A percentile compares a stretch with the other conserved stretches of the same genome.
phyloP scores from a whole-genome alignment of 2,113 vertebrate species.

The Mola mola region DNA sequence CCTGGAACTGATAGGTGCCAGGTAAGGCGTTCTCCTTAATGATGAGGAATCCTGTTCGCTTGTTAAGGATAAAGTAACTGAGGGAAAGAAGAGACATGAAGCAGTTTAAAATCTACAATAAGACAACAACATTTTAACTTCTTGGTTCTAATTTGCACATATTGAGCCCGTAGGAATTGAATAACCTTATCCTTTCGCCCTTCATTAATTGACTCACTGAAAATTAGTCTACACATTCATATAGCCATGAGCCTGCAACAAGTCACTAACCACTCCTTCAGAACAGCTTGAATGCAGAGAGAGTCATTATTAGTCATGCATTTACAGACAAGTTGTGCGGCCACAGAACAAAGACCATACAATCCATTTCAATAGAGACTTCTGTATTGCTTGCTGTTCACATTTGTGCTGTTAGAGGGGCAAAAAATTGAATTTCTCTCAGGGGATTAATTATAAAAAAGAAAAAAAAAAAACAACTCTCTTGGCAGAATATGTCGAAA shows the following conservation, averaged over 20 bases:
- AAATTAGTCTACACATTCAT: background rate
- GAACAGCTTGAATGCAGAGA: background rate
- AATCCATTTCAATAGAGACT: background rate
- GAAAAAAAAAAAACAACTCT: too few species aligned
- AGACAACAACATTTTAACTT: background rate
- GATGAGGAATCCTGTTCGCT: constrained; percentile 87
- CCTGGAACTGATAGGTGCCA: constrained; percentile 84
- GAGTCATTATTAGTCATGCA: background rate
- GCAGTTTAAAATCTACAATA: background rate
- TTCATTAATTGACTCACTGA: background rate
- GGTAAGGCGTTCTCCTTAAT: constrained; percentile 86
- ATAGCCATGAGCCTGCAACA: background rate
- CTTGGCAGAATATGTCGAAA: background rate
- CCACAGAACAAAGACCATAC: background rate
- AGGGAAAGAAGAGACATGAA: constrained; percentile 2
- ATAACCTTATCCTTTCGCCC: background rate
- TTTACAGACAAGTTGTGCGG: background rate
- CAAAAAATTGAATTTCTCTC: background rate
- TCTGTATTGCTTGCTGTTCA: background rate
- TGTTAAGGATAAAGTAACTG: constrained; percentile 89
- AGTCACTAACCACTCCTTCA: background rate
- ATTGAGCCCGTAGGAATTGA: background rate
- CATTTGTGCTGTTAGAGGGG: background rate
- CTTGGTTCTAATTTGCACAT: background rate
- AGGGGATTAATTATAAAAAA: background rate